Conservation (phyloP, 2,797 vertebrate species). For the Takifugu rubripes region DNA sequence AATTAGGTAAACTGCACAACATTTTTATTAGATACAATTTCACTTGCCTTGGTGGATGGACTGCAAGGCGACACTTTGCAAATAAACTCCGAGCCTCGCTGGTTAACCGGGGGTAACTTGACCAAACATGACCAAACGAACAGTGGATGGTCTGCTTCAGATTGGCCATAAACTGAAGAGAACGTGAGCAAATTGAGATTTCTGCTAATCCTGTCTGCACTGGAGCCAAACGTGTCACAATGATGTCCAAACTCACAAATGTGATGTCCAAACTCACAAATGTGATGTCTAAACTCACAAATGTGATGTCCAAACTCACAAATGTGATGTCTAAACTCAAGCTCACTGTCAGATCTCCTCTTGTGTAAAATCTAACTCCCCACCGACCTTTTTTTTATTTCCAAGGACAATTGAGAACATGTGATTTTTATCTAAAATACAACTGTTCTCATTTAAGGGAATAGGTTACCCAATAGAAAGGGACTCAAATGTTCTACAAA, state of each 20-base stretch:
- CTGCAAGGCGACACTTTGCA: constrained; percentile 79
- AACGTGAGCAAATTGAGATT: constrained; percentile 15
- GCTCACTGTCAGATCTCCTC: constrained; percentile 8
- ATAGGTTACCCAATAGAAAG: constrained; percentile 12
- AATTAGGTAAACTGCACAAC: constrained; percentile 83
- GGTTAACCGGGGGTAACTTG: constrained; percentile 44
- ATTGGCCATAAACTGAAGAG: constrained; percentile 10
- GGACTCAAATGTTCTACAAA: constrained; percentile 5
- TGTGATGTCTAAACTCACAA: constrained; percentile 4
- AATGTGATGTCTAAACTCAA: constrained; percentile 7
- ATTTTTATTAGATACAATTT: constrained; percentile 83
- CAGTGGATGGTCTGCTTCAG: constrained; percentile 32
- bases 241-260: not conserved
- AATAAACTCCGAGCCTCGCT: constrained; percentile 69
- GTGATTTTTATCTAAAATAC: constrained; percentile 13
- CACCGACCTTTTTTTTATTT: not conserved
- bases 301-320: not conserved
- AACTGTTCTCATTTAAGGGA: constrained; percentile 6
- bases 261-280: constrained; percentile 6
- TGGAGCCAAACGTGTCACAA: too few relatives aligned
- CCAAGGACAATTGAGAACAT: constrained; percentile 4
- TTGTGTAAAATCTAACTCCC: constrained; percentile 15
- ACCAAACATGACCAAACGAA: constrained; percentile 44
- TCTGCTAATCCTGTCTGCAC: constrained; percentile 6
- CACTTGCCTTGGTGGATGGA: constrained; percentile 70